Evolutionary conservation across 1,140 invertebrate species (phyloP).

Genomic region (Scaptomyza pallida): DNA sequence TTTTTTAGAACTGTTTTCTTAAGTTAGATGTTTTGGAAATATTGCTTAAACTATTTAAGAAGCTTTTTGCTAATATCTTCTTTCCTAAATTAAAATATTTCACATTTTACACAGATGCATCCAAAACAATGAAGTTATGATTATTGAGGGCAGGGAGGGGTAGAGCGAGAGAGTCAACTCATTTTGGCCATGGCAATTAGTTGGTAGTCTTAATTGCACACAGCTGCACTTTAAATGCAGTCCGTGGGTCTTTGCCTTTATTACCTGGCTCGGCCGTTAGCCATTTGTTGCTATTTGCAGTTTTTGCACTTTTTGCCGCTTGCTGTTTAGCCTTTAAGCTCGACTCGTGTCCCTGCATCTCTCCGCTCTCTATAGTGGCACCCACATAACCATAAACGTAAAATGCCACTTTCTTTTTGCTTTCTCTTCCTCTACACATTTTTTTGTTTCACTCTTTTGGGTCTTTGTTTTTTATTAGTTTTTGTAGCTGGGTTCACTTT

Average conservation of each 20-base stretch:
- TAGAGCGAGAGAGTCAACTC: not conserved
- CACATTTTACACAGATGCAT: not conserved
- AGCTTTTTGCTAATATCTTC: too few species aligned
- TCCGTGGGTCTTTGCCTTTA: slow-evolving; percentile 32
- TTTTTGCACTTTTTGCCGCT: not conserved
- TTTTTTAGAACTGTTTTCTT: too few species aligned
- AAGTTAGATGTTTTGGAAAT: too few species aligned
- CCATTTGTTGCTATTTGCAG: slow-evolving; percentile 53
- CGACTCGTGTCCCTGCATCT: slow-evolving; percentile 1
- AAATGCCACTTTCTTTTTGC: slow-evolving; percentile 56
- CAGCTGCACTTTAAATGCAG: slow-evolving; percentile 61
- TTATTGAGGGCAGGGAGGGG: too few species aligned
- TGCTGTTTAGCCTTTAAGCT: slow-evolving; percentile 41
- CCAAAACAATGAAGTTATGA: not conserved
- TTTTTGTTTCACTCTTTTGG: not conserved
- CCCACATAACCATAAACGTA: slow-evolving; percentile 74
- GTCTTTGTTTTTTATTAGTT: slow-evolving; percentile 19
- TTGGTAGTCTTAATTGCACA: slow-evolving; percentile 60
- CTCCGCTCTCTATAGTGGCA: slow-evolving; percentile 10
- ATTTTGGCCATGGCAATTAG: slow-evolving; percentile 56
- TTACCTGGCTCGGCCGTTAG: slow-evolving; percentile 2
- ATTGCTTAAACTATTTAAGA: too few species aligned
- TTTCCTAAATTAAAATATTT: too few species aligned
- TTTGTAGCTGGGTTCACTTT: slow-evolving; percentile 40
- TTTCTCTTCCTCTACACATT: not conserved